Percentiles rank a stretch among this genome's conserved stretches.
These are phyloP conservation scores for Aythya baeri DNA, from an alignment of 2,113 vertebrate species.

Conservation along the genomic window DNA sequence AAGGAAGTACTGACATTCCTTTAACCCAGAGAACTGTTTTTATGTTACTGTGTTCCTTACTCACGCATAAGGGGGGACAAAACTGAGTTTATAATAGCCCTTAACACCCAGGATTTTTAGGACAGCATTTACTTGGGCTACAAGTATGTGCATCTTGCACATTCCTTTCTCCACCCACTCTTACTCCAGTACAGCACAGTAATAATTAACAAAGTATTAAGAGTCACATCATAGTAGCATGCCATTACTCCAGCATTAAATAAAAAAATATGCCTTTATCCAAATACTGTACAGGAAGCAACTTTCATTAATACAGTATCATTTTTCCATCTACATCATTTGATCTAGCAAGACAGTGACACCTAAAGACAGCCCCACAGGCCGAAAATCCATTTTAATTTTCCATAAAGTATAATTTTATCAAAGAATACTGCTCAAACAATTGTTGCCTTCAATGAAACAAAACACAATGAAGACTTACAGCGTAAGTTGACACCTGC, in stretches of 20 bases:
- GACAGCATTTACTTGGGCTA: background rate
- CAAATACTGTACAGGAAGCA: background rate
- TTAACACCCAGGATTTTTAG: background rate
- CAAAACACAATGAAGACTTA: background rate
- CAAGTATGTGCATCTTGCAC: background rate
- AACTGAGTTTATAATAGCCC: background rate
- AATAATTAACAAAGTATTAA: slow-evolving; percentile 10
- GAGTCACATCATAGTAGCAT: background rate
- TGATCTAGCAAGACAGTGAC: background rate
- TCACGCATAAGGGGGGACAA: background rate
- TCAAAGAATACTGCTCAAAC: background rate
- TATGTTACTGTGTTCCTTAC: background rate
- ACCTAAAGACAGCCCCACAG: background rate
- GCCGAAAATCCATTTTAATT: background rate
- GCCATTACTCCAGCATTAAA: background rate
- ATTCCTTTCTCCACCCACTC: slow-evolving; percentile 41
- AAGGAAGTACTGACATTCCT: background rate
- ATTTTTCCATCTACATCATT: background rate
- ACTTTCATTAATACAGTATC: background rate
- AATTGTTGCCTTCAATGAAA: background rate
- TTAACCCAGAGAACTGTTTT: background rate
- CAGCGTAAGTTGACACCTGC: background rate
- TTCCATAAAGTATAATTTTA: background rate
- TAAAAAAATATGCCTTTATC: background rate
- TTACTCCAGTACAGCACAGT: background rate